Base-by-base conservation (phyloP, 2,888 invertebrate genomes). In the Polietes domitor region DNA sequence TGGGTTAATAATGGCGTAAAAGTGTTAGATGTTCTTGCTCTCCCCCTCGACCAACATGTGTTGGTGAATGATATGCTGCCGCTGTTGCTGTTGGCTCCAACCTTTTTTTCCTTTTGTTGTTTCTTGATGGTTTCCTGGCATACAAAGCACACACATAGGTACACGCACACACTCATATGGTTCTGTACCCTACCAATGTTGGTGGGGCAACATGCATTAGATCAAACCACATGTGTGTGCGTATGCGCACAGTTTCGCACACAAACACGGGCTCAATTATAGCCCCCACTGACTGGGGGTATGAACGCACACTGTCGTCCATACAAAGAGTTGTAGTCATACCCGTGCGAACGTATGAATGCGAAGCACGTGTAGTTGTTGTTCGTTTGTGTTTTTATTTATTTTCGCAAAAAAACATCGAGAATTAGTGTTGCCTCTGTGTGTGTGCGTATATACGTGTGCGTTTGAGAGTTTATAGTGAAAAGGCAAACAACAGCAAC, bases 201-300 rank as follows among this genome's bases (percentile, higher is more conserved):
- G 24, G 41, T 21, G 19, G 50, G 26, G 26, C 4, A 5, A 7
- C 61, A 28, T 61, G 32, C 61, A 28, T 2, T 32, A 28, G 17
- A n/a, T 47, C n/a, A 47, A 15, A n/a, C 2, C 32, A 19, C 26
- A 68, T 37, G 19, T 65, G 73, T 70, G 37, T 74, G 77, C 70
- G 82, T 79, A 76, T 79, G 82, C 75, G 75, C 75, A 79, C 37
- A 26, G 28, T 76, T 79, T 17, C 19, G 74, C 78, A 76, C 74
- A 77, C 41, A 50, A n/a, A 55, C 65, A 43, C 21, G 58, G 12
- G 21, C 65, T 9, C 21, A 65, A 2, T 10, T 7, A 55, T 2
- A 12, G 12, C 5, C 32, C n/a, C 17, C 2, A 32, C 17, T 37
- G 15, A 32, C n/a, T 1, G 0, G 2, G 15, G 2, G 17, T 50